These are phyloP conservation scores for Cephalophus harveyi DNA, from an alignment of 2,113 vertebrate species.

Conservation along the genomic window DNA sequence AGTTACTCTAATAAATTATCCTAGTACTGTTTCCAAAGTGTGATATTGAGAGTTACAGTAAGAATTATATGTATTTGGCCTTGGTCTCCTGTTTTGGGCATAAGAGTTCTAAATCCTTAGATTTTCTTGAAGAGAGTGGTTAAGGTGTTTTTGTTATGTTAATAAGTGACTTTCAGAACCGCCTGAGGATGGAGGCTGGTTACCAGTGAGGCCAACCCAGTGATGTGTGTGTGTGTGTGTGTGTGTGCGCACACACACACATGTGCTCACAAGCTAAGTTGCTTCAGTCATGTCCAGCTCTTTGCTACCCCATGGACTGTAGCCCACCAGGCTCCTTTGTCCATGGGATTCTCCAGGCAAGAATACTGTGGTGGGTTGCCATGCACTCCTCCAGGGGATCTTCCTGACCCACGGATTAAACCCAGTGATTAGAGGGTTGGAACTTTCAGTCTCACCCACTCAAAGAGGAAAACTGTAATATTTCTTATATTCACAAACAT, in stretches of 20 bases:
- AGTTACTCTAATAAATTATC: neutral
- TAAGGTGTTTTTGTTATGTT: neutral
- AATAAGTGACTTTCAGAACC: neutral
- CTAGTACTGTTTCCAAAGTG: neutral
- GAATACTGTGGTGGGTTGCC: neutral
- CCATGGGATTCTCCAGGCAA: neutral
- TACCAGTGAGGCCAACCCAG: neutral
- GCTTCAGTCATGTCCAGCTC: neutral
- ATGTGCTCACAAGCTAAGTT: neutral
- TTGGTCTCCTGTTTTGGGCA: neutral
- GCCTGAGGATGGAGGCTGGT: neutral
- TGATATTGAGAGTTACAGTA: neutral
- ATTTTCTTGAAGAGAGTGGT: neutral
- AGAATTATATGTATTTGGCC: neutral
- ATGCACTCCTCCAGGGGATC: neutral
- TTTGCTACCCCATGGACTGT: neutral
- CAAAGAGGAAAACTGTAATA: neutral
- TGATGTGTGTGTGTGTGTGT: neutral
- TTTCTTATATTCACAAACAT: neutral
- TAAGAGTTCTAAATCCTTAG: neutral
- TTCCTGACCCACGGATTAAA: neutral
- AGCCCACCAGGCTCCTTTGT: neutral
- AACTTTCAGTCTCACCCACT: neutral
- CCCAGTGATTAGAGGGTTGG: neutral
- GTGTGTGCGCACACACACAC: rapidly evolving